Evolutionary conservation across 2,113 vertebrate species (phyloP).

Genomic region (Plecturocebus donacophilus): DNA sequence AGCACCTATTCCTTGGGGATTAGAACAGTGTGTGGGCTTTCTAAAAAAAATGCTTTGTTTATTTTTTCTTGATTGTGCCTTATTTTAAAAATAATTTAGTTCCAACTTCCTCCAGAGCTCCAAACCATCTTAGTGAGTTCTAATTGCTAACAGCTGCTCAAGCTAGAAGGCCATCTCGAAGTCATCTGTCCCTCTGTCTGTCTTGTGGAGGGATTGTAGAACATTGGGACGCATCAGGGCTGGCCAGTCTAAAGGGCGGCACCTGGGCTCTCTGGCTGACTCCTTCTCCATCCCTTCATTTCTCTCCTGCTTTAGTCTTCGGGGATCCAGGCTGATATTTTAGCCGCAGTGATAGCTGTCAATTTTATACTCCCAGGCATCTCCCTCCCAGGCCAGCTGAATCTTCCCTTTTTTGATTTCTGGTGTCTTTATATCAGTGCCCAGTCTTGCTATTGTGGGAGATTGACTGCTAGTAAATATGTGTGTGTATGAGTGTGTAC

Average conservation of each 20-base stretch:
- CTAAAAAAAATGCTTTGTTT: not conserved
- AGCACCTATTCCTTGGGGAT: not conserved
- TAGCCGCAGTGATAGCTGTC: not conserved
- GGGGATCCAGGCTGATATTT: not conserved
- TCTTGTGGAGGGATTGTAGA: not conserved
- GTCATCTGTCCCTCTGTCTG: not conserved
- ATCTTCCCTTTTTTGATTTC: not conserved
- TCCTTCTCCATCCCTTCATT: not conserved
- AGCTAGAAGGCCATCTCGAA: not conserved
- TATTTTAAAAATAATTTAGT: constrained; percentile 37
- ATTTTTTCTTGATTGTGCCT: constrained; percentile 36
- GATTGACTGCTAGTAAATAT: not conserved
- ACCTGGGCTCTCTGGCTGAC: not conserved
- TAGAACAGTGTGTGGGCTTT: not conserved
- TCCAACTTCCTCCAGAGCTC: not conserved
- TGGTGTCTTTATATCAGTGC: not conserved
- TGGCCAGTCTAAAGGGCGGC: not conserved
- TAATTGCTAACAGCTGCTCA: not conserved
- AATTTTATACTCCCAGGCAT: not conserved
- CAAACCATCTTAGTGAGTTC: not conserved
- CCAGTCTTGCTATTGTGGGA: not conserved
- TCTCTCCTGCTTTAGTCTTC: not conserved
- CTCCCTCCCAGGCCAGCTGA: not conserved
- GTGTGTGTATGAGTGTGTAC: not conserved
- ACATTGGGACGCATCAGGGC: not conserved